A percentile compares a stretch with the other conserved stretches of the same genome.
Evolutionary conservation across 2,797 vertebrate species (phyloP).

Genomic region (Kryptopterus vitreolus): DNA sequence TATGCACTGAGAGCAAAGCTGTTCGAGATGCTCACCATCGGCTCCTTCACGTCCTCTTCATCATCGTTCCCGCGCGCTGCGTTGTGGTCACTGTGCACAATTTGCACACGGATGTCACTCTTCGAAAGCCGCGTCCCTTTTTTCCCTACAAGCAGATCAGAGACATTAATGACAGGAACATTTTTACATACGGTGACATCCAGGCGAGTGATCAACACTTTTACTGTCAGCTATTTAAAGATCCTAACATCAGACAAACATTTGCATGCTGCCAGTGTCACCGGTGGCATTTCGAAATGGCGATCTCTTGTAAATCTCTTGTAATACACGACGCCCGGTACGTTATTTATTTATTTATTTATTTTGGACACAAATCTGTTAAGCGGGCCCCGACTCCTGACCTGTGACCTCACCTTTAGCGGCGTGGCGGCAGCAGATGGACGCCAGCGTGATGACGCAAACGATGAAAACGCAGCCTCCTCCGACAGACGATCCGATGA

Average conservation of each 20-base stretch:
- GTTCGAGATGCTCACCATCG: conserved; percentile 65
- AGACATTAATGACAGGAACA: conserved; percentile 44
- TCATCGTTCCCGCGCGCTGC: conserved; percentile 80
- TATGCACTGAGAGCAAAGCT: not conserved
- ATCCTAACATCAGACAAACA: not conserved
- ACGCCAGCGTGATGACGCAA: conserved; percentile 77
- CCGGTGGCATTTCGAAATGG: not conserved
- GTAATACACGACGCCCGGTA: not conserved
- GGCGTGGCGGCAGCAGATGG: conserved; percentile 84
- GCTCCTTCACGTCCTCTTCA: conserved; percentile 80
- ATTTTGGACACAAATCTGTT: conserved; percentile 56
- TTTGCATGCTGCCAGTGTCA: not conserved
- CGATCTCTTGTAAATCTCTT: not conserved
- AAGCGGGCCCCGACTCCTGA: conserved; percentile 50
- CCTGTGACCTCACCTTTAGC: conserved; percentile 82
- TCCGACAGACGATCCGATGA: conserved; percentile 77
- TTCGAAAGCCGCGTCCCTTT: conserved; percentile 82
- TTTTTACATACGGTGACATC: conserved; percentile 10
- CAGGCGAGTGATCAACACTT: conserved; percentile 39
- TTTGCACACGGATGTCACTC: conserved; percentile 84
- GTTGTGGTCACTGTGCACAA: conserved; percentile 83
- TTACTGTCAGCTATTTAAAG: not conserved
- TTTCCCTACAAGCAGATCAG: conserved; percentile 66
- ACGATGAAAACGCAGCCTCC: conserved; percentile 80
- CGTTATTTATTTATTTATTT: not conserved